Base-by-base conservation (phyloP, 2,113 vertebrate genomes). In the Talpa occidentalis region DNA sequence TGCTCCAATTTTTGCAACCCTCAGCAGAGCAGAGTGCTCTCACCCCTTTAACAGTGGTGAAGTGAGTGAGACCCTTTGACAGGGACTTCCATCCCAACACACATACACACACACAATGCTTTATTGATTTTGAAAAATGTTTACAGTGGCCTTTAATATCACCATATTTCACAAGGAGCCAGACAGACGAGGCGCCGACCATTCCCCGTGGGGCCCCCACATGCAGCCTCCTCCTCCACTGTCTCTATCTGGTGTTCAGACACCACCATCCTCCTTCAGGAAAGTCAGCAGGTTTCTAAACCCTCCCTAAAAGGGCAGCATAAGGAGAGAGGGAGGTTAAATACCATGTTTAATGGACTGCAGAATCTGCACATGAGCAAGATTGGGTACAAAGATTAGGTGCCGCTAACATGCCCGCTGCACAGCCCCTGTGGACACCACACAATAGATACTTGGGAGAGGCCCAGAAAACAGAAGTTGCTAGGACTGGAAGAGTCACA, bases 91-190 rank as follows among this genome's bases (percentile, higher is more conserved):
- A 80, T 89, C 60, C 78, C 59, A 47, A 37, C 67, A 28, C 72
- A 73, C 64, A 69, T 64, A 73, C 64, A 69, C 35, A 83, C 44
- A 32, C n/a, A 62, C 37, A 74, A 35, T 87, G 28, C 81, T 79
- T 72, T 66, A 32, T 52, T 81, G 60, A 77, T 77, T 88, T 91
- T 66, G 7, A n/a, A 84, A 90, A 76, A 30, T 80, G 26, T 85
- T 94, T 96, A 32, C 60, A 47, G 15, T 88, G 73, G 28, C 74
- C n/a, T 88, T 80, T 69, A 72, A 42, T 42, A 37, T 59, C 82
- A 49, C 69, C 56, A 0, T 74, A 42, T 87, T 56, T 94, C 86
- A 60, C 69, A 28, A 84, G 69, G 73, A 90, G 47, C n/a, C 91
- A 88, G 42, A 4, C 32, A 47, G 78, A 82, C 47, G 24, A 28